These are phyloP conservation scores for Atta colombica DNA, from an alignment of 1,140 invertebrate genomes.

Conservation along the genomic window DNA sequence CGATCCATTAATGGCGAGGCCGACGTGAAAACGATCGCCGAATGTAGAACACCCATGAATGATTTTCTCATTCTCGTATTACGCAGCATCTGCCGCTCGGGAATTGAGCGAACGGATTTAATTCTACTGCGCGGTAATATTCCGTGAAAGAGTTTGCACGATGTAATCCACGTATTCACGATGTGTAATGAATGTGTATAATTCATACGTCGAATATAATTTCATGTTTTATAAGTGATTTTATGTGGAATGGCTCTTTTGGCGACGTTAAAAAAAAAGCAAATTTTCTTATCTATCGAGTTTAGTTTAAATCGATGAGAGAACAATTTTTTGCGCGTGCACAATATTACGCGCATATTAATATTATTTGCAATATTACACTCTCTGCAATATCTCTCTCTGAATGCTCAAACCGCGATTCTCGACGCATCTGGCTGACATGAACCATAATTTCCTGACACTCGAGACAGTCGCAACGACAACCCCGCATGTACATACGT, in stretches of 20 bases:
- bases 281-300: too few species aligned
- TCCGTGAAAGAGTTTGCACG: neutral
- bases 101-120: constrained; percentile 34
- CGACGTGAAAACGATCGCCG: constrained; percentile 8
- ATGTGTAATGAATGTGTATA: constrained; percentile 18
- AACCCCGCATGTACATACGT: constrained; percentile 83
- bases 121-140: constrained; percentile 29
- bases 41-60: constrained; percentile 19
- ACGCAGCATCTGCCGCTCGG: neutral
- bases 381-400: neutral
- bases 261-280: too few species aligned
- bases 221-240: neutral
- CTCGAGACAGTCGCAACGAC: constrained; percentile 74
- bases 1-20: constrained; percentile 57
- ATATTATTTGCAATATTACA: constrained; percentile 53
- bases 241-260: neutral
- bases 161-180: neutral
- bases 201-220: constrained; percentile 32
- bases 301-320: neutral
- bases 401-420: constrained; percentile 1
- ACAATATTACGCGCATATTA: neutral
- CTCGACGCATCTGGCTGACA: constrained; percentile 19
- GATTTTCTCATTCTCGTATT: neutral
- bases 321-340: neutral
- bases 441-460: constrained; percentile 28